phyloP scores from a whole-genome alignment of 2,888 invertebrate genomes.

The Chrysomela aeneicollis region DNA sequence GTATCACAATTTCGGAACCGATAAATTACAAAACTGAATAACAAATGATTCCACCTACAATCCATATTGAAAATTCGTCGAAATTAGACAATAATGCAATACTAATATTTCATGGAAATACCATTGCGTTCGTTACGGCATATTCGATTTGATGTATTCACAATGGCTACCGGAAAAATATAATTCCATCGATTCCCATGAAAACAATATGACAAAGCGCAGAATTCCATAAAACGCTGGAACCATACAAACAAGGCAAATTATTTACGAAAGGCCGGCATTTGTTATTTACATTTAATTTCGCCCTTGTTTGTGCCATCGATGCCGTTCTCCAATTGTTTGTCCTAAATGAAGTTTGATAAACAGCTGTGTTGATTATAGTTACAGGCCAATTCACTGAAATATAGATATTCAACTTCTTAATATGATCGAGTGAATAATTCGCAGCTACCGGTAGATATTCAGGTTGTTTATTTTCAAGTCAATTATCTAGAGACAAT shows the following conservation, averaged over 20 bases:
- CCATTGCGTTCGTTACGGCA: background rate
- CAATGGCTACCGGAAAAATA: background rate
- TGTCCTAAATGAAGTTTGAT: background rate
- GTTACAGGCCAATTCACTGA: background rate
- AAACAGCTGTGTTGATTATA: background rate
- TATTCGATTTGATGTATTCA: background rate
- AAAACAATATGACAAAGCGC: constrained; percentile 6
- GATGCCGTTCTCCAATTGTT: constrained; percentile 2
- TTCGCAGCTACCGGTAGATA: background rate
- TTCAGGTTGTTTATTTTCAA: no score
- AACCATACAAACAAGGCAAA: constrained; percentile 13
- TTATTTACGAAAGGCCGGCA: constrained; percentile 26
- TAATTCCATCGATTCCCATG: background rate
- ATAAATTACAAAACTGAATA: background rate
- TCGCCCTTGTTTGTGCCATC: constrained; percentile 21
- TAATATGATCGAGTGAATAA: background rate
- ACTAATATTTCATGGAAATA: constrained; percentile 1
- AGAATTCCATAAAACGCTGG: constrained; percentile 1
- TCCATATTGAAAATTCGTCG: background rate
- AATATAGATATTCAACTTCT: background rate
- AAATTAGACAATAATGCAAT: background rate
- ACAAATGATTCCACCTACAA: background rate
- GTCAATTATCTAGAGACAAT: no score
- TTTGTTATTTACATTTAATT: constrained; percentile 31
- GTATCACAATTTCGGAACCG: background rate